Evolutionary conservation across 2,888 invertebrate species (phyloP), one percentile per base, ranked within the genome.

Genomic region (Pseudococcus viburni): DNA sequence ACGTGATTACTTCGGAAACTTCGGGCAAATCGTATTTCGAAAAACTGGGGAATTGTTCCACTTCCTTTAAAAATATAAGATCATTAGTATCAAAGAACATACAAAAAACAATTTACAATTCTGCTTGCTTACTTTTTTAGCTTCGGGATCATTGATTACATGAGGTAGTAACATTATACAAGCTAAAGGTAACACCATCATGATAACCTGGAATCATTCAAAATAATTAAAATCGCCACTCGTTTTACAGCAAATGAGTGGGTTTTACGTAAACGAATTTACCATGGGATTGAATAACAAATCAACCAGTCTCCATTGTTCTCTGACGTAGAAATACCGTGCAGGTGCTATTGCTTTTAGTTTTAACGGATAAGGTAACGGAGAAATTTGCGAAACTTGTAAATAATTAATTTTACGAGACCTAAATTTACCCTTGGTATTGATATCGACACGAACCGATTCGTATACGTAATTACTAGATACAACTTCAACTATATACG

Each of bases 81-180:
- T 42, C 89, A 89, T 48, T 77, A 11, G 22, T 88, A 85, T 9
- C 22, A 84, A 33, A 51, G 48, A 9, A 64, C n/a, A 19, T 12
- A 1, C 4, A 0, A 1, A 12, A 51, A 42, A 15, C 26, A 33
- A 73, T 33, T 73, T 77, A 73, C 42, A 33, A 48, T 22, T 0
- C 55, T 68, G n/a, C 22, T 11, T n/a, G 88, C 90, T 86, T 90
- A 94, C 94, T 92, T 98, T 98, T 91, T 98, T 97, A 2, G 99
- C 96, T 92, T 99, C 98, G 6, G 99, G 98, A 92, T 99, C 99
- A 91, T 97, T 98, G 95, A 99, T 96, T 94, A 99, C 95, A 92
- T 98, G 98, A 0, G 99, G 98, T 91, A 99, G 92, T 89, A 99
- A 93, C 95, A 98, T 96, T 90, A 99, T 96, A 8, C 99, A 93